These are phyloP conservation scores for Neotoxoptera formosana DNA, from an alignment of 1,140 invertebrate species.

Conservation along the genomic window DNA sequence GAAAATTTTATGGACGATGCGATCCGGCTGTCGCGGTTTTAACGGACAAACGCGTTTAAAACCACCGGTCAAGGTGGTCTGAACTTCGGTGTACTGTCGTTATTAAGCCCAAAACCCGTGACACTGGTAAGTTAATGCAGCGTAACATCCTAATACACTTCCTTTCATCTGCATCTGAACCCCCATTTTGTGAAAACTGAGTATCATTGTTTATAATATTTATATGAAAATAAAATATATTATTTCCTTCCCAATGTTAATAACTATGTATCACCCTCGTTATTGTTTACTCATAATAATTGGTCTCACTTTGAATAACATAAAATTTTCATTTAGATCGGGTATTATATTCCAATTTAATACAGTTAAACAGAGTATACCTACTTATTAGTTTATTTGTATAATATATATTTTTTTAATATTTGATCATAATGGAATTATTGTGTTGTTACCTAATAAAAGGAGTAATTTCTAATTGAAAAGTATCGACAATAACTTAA, in stretches of 20 bases:
- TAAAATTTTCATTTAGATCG: neutral
- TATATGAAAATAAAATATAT: conserved; percentile 15
- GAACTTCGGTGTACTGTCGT: conserved; percentile 40
- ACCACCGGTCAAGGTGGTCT: neutral
- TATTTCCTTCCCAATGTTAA: neutral
- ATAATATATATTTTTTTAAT: neutral
- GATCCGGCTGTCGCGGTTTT: conserved; percentile 3
- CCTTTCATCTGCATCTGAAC: neutral
- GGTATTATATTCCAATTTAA: neutral
- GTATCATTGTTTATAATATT: conserved; percentile 42
- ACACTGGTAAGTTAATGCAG: conserved; percentile 45
- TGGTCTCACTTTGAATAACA: neutral
- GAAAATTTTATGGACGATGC: neutral
- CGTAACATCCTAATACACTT: conserved; percentile 15
- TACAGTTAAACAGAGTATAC: too few relatives aligned
- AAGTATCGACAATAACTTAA: neutral
- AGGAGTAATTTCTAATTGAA: neutral
- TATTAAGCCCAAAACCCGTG: conserved; percentile 19
- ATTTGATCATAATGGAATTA: neutral
- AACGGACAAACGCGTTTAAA: neutral
- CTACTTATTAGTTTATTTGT: neutral
- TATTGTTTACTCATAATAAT: neutral
- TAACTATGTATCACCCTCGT: neutral
- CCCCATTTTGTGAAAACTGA: neutral
- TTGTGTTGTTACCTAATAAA: neutral